Percentiles rank a stretch among this genome's conserved stretches.
Conservation (phyloP, 1,140 invertebrate genomes). For the Hyphantria cunea region DNA sequence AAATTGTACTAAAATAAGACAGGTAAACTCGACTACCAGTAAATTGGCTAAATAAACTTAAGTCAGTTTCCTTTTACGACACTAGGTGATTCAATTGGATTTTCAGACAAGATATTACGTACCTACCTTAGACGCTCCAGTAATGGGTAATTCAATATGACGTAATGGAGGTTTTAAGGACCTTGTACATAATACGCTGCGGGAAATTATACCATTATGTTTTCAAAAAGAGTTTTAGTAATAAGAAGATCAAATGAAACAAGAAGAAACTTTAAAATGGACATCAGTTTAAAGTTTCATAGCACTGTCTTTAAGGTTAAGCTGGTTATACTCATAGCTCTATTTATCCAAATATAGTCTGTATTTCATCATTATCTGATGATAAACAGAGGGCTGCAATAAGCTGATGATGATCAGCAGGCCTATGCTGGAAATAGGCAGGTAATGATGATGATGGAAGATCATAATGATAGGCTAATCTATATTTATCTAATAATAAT, state of each 20-base stretch:
- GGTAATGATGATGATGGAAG: too few relatives aligned
- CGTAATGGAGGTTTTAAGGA: neutral
- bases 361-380: too few relatives aligned
- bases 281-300: neutral
- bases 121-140: neutral
- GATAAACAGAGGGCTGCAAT: too few relatives aligned
- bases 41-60: constrained; percentile 3
- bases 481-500: too few relatives aligned
- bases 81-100: neutral
- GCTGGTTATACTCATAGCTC: too few relatives aligned
- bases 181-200: neutral
- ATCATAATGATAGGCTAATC: too few relatives aligned
- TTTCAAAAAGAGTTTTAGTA: neutral
- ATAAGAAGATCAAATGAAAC: too few relatives aligned
- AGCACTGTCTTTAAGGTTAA: too few relatives aligned
- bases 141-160: neutral
- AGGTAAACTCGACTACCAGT: neutral
- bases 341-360: too few relatives aligned
- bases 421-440: too few relatives aligned
- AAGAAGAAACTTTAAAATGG: too few relatives aligned
- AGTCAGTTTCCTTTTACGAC: neutral
- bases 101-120: constrained; percentile 6
- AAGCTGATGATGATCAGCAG: too few relatives aligned
- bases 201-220: neutral
- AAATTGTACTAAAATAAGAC: neutral